These are phyloP conservation scores for Neogobius melanostomus DNA, from an alignment of 2,113 vertebrate species.

Conservation along the genomic window DNA sequence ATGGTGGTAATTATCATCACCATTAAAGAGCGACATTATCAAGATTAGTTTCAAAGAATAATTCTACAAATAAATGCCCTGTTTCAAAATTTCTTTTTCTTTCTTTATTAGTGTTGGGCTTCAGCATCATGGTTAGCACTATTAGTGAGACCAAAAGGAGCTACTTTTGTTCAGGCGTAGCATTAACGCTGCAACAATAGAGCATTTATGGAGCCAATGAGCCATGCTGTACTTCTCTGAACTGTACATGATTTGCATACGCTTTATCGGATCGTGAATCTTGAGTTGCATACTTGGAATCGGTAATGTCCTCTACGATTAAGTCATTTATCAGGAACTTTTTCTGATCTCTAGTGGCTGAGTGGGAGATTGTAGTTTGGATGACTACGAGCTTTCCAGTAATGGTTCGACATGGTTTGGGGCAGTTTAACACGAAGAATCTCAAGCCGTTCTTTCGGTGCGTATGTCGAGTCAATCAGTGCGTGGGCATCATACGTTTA, in stretches of 20 bases:
- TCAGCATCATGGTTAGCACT: background rate
- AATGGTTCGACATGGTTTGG: too few relatives aligned
- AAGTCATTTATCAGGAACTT: too few relatives aligned
- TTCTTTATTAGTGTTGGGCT: constrained; percentile 16
- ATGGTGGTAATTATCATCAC: constrained; percentile 16
- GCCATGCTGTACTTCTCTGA: background rate
- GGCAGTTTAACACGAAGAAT: too few relatives aligned
- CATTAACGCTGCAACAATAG: background rate
- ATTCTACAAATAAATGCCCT: constrained; percentile 22
- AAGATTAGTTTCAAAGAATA: constrained; percentile 13
- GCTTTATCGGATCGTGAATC: background rate
- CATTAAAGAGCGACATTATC: constrained; percentile 20
- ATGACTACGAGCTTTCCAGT: too few relatives aligned
- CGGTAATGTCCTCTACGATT: background rate
- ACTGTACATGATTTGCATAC: background rate
- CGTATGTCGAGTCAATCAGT: too few relatives aligned
- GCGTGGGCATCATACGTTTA: too few relatives aligned
- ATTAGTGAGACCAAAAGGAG: background rate
- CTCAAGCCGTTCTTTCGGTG: too few relatives aligned
- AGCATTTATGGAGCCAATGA: background rate
- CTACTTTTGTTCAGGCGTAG: background rate
- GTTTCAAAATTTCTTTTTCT: constrained; percentile 20
- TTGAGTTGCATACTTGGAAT: background rate
- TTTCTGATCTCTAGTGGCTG: too few relatives aligned
- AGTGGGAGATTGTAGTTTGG: too few relatives aligned